Percentiles rank a stretch among this genome's conserved stretches.
Evolutionary conservation across 2,888 invertebrate genomes (phyloP).

Genomic region (Eupithecia centaureata): DNA sequence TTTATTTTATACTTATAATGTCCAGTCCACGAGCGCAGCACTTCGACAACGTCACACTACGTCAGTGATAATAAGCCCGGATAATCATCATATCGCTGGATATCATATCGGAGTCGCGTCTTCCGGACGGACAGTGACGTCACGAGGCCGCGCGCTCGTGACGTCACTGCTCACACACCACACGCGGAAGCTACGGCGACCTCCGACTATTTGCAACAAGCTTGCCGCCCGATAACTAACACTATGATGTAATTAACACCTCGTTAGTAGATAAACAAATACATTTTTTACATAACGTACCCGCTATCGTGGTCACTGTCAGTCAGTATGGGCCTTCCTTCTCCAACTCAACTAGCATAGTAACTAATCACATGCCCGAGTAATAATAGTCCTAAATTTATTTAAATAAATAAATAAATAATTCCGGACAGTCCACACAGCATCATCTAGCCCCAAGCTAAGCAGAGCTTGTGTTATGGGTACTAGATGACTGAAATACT

Average conservation of each 20-base stretch:
- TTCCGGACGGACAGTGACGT: slow-evolving; percentile 24
- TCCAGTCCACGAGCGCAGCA: no score
- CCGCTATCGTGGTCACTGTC: background rate
- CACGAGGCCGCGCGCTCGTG: slow-evolving; percentile 15
- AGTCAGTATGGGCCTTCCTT: background rate
- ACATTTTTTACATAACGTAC: background rate
- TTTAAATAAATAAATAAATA: no score
- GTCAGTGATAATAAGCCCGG: background rate
- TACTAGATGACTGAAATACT: no score
- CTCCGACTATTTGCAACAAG: slow-evolving; percentile 4
- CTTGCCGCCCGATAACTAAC: background rate
- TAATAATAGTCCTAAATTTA: no score
- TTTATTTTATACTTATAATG: no score
- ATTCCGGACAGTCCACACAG: no score
- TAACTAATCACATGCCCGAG: no score
- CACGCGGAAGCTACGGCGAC: slow-evolving; percentile 18
- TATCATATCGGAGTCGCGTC: background rate
- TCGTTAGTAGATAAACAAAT: background rate
- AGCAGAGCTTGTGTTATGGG: no score
- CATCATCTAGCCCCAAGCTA: no score
- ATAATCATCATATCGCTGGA: background rate
- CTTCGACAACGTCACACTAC: background rate
- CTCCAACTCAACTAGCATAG: background rate
- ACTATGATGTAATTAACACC: background rate
- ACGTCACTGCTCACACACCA: slow-evolving; percentile 18